Base-by-base conservation (phyloP, 2,113 vertebrate species). In the Mastomys natalensis region DNA sequence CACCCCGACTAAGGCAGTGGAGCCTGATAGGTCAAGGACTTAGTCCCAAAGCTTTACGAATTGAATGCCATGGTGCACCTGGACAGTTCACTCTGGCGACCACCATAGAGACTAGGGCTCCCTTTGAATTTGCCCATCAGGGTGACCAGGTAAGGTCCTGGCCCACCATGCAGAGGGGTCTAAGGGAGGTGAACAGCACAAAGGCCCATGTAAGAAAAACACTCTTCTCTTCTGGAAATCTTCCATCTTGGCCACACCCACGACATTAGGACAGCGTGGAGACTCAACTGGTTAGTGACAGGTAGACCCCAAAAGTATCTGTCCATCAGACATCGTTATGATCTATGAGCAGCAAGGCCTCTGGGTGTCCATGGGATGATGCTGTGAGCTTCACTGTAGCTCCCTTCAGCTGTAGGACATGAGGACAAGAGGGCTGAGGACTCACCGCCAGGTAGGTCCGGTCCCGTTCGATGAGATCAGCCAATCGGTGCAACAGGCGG, bases 381-480 rank as follows among this genome's bases (percentile, higher is more conserved):
- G 8, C 40, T 40, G 26, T 3, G 55, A 74, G 51, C 16, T 62
- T 62, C 60, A 62, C 60, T 62, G 24, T 62, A 62, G 60, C 60
- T 24, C 8, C 60, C 48, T 58, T 77, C 43, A 37, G 19, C 1
- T 0, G 4, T 29, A 77, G 17, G 76, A 51, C 29, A n/a, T 40
- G 15, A 51, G 10, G 48, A 31, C 13, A 24, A 95, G 40, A 21
- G 15, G 70, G 26, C 58, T 15, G 68, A 70, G 86, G 45, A 99
- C 99, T 97, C 94, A 99, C 99, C 0, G 99, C 99, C 45, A 99
- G 98, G 97, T 99, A 99, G 31, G 99, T 99, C 1, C 99, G 92
- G 94, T 99, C 99, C 93, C 99, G 98, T 98, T 99, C 99, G 0
- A 99, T 99, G 93, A 99, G 99, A 92, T 99, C 99, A 0, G 99